Percentiles rank a stretch among this genome's conserved stretches.
Evolutionary conservation across 2,888 invertebrate genomes (phyloP).

Genomic region (Pheosia gnoma): DNA sequence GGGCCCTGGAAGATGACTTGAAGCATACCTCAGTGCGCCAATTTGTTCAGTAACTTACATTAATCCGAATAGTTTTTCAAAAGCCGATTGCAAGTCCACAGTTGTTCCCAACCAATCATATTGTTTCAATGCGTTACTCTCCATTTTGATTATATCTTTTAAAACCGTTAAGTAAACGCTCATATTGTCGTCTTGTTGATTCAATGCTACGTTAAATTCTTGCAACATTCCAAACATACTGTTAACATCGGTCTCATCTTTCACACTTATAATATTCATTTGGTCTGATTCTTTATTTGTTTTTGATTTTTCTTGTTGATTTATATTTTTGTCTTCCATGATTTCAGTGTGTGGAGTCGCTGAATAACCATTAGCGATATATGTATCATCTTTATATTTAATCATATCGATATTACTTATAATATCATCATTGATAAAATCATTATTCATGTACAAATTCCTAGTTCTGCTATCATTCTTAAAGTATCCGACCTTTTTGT

Average conservation of each 20-base stretch:
- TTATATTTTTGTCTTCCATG: not conserved
- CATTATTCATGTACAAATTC: slow-evolving; percentile 15
- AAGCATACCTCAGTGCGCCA: too few species aligned
- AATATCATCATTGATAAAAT: slow-evolving; percentile 16
- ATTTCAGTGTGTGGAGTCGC: not conserved
- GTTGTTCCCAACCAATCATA: slow-evolving; percentile 68
- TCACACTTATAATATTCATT: slow-evolving; percentile 17
- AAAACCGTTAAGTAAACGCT: slow-evolving; percentile 48
- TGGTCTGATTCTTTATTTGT: not conserved
- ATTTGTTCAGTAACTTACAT: slow-evolving; percentile 52
- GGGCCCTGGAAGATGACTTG: too few species aligned
- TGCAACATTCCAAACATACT: slow-evolving; percentile 25
- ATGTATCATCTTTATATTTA: not conserved
- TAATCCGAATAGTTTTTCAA: slow-evolving; percentile 53
- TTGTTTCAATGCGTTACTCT: slow-evolving; percentile 46
- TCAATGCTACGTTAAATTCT: slow-evolving; percentile 17
- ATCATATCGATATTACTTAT: slow-evolving; percentile 11
- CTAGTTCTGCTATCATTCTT: slow-evolving; percentile 10
- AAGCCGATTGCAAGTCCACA: slow-evolving; percentile 57
- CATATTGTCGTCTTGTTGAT: slow-evolving; percentile 24
- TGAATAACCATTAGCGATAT: not conserved
- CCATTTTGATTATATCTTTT: slow-evolving; percentile 51
- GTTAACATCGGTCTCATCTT: slow-evolving; percentile 24
- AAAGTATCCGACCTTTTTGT: slow-evolving; percentile 18
- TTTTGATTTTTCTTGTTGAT: not conserved